A percentile compares a stretch with the other conserved stretches of the same genome.
Evolutionary conservation across 2,113 vertebrate genomes (phyloP).

Genomic region (Trochalopteron elliotii): DNA sequence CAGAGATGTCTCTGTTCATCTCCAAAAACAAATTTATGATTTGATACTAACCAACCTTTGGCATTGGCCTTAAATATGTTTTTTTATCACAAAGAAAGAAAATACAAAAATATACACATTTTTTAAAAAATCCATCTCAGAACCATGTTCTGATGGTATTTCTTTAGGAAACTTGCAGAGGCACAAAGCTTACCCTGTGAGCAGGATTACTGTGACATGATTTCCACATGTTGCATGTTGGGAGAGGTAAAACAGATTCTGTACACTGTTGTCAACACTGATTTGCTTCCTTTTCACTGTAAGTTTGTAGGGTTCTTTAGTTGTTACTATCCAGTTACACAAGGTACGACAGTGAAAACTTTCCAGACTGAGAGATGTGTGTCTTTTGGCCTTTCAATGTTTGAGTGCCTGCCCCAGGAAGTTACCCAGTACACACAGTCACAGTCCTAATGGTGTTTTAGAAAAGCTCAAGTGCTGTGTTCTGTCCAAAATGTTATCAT

Average conservation of each 20-base stretch:
- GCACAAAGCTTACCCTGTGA: neutral
- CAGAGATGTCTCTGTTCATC: neutral
- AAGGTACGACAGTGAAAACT: neutral
- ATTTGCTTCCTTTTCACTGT: neutral
- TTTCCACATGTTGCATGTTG: neutral
- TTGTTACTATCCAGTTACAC: neutral
- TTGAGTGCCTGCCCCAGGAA: neutral
- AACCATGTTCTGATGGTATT: neutral
- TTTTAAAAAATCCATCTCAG: too few relatives aligned
- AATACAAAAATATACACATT: neutral
- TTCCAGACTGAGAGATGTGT: neutral
- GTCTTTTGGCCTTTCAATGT: neutral
- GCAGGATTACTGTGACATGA: rapidly evolving
- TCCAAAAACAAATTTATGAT: neutral
- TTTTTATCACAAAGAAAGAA: neutral
- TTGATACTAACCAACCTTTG: neutral
- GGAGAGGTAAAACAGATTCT: neutral
- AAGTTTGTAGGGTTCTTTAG: neutral
- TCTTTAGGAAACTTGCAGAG: neutral
- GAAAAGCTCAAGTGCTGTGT: too few relatives aligned
- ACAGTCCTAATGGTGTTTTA: neutral
- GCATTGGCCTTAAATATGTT: neutral
- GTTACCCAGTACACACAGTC: neutral
- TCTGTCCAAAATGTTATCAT: neutral
- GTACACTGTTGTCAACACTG: neutral